phyloP scores from a whole-genome alignment of 2,888 invertebrate genomes.

The Ptilodon capucinus region DNA sequence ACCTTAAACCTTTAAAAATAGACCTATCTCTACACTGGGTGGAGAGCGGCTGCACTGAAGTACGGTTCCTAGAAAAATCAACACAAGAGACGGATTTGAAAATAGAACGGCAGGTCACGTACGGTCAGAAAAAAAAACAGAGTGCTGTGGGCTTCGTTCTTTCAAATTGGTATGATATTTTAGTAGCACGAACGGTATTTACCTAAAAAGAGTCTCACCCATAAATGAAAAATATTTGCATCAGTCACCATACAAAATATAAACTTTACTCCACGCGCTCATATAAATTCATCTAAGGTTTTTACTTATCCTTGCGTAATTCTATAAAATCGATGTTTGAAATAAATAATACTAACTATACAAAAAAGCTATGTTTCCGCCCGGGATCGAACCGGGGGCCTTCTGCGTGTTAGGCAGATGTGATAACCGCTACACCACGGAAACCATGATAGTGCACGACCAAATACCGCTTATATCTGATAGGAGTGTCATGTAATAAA shows the following conservation, averaged over 20 bases:
- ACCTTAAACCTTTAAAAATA: neutral
- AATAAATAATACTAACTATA: too few relatives aligned
- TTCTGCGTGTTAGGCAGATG: slow-evolving; percentile 96
- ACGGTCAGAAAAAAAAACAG: neutral
- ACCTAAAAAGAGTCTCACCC: too few relatives aligned
- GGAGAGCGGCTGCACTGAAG: neutral
- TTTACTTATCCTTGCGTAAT: too few relatives aligned
- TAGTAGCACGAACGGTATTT: neutral
- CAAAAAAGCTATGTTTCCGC: slow-evolving; percentile 86
- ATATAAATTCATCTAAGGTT: too few relatives aligned
- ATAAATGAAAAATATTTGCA: too few relatives aligned
- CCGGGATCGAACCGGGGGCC: slow-evolving; percentile 95
- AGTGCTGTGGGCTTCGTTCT: neutral
- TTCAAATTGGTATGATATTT: neutral
- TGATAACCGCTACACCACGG: slow-evolving; percentile 96
- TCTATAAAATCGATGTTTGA: too few relatives aligned
- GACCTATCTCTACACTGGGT: neutral
- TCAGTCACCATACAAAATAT: too few relatives aligned
- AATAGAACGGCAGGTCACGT: slow-evolving; percentile 11
- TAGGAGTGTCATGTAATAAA: neutral
- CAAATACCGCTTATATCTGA: neutral
- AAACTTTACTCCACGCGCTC: too few relatives aligned
- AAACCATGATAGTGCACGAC: slow-evolving; percentile 74
- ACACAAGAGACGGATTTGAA: slow-evolving; percentile 11
- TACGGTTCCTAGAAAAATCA: slow-evolving; percentile 10